phyloP scores from a whole-genome alignment of 2,888 invertebrate genomes.

The Erebia ligea region DNA sequence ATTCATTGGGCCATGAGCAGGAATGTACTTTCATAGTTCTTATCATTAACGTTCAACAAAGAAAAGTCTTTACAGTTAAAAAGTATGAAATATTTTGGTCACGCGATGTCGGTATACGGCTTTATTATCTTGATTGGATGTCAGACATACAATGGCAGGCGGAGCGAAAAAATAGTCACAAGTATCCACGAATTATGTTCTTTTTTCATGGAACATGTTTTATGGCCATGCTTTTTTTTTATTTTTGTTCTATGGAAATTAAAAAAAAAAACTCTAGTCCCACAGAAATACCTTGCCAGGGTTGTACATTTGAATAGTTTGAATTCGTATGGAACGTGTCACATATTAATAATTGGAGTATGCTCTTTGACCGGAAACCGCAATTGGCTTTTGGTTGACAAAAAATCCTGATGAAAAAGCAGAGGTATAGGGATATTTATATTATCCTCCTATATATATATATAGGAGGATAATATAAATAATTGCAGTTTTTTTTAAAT shows the following conservation, averaged over 20 bases:
- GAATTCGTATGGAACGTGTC: too few species aligned
- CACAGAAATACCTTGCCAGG: not conserved
- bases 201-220: slow-evolving; percentile 2
- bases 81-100: slow-evolving; percentile 26
- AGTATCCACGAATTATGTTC: slow-evolving; percentile 11
- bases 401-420: too few species aligned
- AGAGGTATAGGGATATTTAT: too few species aligned
- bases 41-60: slow-evolving; percentile 24
- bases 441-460: too few species aligned
- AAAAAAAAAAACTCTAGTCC: not conserved
- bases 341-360: too few species aligned
- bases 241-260: not conserved
- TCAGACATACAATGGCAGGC: slow-evolving; percentile 21
- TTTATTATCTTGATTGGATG: slow-evolving; percentile 32
- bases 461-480: too few species aligned
- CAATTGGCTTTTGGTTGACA: too few species aligned
- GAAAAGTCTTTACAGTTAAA: slow-evolving; percentile 17
- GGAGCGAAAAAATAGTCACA: slow-evolving; percentile 16
- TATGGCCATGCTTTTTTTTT: not conserved
- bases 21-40: slow-evolving; percentile 4
- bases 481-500: too few species aligned
- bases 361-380: too few species aligned
- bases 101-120: slow-evolving; percentile 28
- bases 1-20: slow-evolving; percentile 1
- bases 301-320: not conserved